phyloP scores from a whole-genome alignment of 1,140 invertebrate species.

The Drosophila suzukii region DNA sequence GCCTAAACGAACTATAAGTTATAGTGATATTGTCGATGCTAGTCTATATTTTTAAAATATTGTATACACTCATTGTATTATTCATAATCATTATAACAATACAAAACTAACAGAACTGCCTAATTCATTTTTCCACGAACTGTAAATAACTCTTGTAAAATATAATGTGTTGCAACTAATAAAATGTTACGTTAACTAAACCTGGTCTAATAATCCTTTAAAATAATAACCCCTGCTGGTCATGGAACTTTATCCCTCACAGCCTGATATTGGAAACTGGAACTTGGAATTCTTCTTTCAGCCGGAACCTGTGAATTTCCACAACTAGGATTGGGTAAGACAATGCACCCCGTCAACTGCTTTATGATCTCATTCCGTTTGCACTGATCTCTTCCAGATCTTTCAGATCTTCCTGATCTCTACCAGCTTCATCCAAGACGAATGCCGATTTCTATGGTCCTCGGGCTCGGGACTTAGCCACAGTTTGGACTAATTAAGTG shows the following conservation, averaged over 20 bases:
- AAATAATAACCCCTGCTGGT: slow-evolving; percentile 17
- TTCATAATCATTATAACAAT: no score
- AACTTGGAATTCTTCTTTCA: slow-evolving; percentile 1
- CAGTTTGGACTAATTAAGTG: slow-evolving; percentile 72
- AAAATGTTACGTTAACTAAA: neutral
- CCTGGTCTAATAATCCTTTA: neutral
- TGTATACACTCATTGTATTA: no score
- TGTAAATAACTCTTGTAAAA: neutral
- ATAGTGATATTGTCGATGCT: no score
- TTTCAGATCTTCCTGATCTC: neutral
- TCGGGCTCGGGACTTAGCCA: slow-evolving; percentile 11
- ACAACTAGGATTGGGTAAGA: slow-evolving; percentile 34
- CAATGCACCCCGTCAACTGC: slow-evolving; percentile 8
- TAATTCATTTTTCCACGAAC: no score
- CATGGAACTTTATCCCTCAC: neutral
- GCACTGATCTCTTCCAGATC: slow-evolving; percentile 1
- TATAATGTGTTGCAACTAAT: neutral
- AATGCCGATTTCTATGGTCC: slow-evolving; percentile 52
- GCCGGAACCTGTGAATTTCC: slow-evolving; percentile 42
- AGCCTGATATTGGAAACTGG: neutral
- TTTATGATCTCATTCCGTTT: slow-evolving; percentile 36
- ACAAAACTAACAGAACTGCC: no score
- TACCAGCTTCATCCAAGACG: slow-evolving; percentile 8
- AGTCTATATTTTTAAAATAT: no score
- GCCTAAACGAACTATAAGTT: no score